Base-by-base conservation (phyloP, 2,888 invertebrate genomes). In the Dasysyrphus tricinctus region DNA sequence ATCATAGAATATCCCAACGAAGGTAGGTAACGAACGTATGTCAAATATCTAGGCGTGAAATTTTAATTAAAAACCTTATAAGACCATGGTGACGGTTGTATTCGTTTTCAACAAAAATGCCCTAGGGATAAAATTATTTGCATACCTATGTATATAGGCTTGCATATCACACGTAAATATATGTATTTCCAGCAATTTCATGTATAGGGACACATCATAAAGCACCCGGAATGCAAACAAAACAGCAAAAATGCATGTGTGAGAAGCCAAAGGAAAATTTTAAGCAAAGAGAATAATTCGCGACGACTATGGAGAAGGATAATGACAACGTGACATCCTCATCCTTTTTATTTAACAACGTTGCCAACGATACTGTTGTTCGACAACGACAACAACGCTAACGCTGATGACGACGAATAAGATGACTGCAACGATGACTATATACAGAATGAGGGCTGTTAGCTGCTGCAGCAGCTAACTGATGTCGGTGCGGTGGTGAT, bases 281-380 rank as follows among this genome's bases (percentile, higher is more conserved):
- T 12, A 54, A 49, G 34, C 32, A 76, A 56, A 77, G 69, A 8
- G 24, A 44, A 59, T 49, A 44, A 59, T 49, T 51, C 69, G 29
- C 57, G 57, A 44, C 56, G 24, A 42, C 24, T 44, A 32, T 9
- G 47, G 44, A 42, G 49, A 73, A 6, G 37, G 32, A 65, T 44
- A n/a, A 67, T 44, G 39, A 70, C 80, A 80, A 77, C 73, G 74
- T 81, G 85, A 85, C 85, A 85, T 85, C 77, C 85, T 78, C 74
- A 85, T 86, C 78, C 82, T 75, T 78, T 59, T 72, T 79, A 82
- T 82, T 86, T 79, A 86, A 82, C 79, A 86, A 74, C 82, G 70
- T 78, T 86, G 86, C 75, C 74, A 86, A 82, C 75, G 79, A 72
- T 79, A 82, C 75, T 82, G 79, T 82, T 86, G 70, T 78, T 82